These are phyloP conservation scores for Euura lappo DNA, from an alignment of 1,140 invertebrate species.

Conservation along the genomic window DNA sequence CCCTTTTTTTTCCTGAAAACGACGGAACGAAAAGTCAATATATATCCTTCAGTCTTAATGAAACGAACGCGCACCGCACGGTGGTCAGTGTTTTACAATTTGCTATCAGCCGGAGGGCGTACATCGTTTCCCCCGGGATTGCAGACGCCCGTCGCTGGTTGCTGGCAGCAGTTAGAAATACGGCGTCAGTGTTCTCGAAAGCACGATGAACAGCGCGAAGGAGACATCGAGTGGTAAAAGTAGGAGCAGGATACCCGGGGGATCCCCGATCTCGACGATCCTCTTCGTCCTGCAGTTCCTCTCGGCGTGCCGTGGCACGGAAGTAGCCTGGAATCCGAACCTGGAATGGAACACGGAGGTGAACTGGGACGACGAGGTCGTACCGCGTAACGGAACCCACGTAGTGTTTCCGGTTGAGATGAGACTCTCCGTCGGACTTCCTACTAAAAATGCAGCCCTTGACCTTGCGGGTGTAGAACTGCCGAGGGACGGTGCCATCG, in stretches of 20 bases:
- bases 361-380: conserved; percentile 44
- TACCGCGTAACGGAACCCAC: conserved; percentile 39
- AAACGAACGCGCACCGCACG: no score
- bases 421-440: conserved; percentile 46
- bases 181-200: neutral
- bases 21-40: no score
- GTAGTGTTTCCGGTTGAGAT: conserved; percentile 47
- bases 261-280: neutral
- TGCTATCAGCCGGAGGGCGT: neutral
- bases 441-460: conserved; percentile 20
- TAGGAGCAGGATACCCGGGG: neutral
- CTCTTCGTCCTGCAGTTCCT: neutral
- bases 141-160: neutral
- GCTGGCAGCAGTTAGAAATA: neutral
- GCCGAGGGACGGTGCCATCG: conserved; percentile 43
- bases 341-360: conserved; percentile 44
- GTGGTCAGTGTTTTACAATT: neutral
- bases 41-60: no score
- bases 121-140: neutral
- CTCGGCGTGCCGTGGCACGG: conserved; percentile 9
- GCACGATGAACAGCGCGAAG: neutral
- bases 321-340: conserved; percentile 50
- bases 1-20: no score
- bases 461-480: conserved; percentile 45
- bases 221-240: neutral